phyloP scores from a whole-genome alignment of 1,140 invertebrate species.

The Drosophila novamexicana region DNA sequence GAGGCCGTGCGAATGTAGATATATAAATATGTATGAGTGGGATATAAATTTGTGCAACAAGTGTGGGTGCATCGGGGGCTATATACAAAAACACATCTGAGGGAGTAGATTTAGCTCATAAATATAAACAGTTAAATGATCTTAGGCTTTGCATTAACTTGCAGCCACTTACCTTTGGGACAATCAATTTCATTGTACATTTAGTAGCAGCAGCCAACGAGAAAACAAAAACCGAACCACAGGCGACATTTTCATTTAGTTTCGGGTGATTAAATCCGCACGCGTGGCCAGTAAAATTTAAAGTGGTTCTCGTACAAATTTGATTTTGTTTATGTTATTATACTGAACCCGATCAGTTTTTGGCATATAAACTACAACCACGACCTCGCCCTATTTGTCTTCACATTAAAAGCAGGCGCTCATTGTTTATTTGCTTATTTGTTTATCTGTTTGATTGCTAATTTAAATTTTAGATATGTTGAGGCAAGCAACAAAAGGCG shows the following conservation, averaged over 20 bases:
- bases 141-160: not conserved
- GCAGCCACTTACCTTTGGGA: constrained; percentile 75
- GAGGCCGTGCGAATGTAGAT: no score
- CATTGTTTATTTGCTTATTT: constrained; percentile 20
- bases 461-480: constrained; percentile 48
- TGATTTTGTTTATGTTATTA: no score
- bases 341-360: not conserved
- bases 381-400: not conserved
- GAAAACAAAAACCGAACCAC: not conserved
- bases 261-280: not conserved
- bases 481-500: constrained; percentile 21
- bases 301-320: not conserved
- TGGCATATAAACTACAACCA: not conserved
- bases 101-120: no score
- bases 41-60: constrained; percentile 3
- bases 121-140: not conserved
- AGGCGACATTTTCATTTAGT: constrained; percentile 1
- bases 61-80: not conserved
- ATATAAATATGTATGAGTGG: not conserved
- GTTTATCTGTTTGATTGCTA: constrained; percentile 48
- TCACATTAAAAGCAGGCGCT: not conserved
- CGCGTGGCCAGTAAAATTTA: not conserved
- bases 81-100: no score
- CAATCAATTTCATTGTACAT: constrained; percentile 84
- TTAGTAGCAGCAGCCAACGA: constrained; percentile 49